These are phyloP conservation scores for Umimayanthus kanabou DNA, from an alignment of 92 coral and sea anemone species.

Conservation along the genomic window DNA sequence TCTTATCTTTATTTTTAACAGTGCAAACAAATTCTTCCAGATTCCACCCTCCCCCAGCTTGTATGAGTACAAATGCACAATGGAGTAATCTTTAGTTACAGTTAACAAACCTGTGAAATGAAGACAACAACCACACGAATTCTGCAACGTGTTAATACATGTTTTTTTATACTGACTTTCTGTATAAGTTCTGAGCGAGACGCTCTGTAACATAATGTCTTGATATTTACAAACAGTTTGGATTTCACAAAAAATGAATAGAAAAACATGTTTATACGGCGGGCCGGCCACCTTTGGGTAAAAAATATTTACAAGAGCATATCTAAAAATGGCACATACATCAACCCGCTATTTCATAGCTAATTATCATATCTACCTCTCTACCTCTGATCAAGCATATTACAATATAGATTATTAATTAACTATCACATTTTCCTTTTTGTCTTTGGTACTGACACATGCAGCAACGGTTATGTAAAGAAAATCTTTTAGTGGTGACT, in stretches of 20 bases:
- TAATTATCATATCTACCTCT: background rate
- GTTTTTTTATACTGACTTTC: too few species aligned
- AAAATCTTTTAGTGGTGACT: too few species aligned
- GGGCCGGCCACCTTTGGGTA: background rate
- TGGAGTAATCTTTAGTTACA: background rate
- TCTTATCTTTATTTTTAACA: too few species aligned
- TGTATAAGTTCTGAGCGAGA: background rate
- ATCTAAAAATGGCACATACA: too few species aligned
- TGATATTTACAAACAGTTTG: background rate
- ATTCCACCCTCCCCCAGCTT: too few species aligned
- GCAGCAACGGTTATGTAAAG: too few species aligned
- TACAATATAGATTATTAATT: background rate
- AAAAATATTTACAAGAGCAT: background rate
- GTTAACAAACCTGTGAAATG: background rate
- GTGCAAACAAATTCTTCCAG: too few species aligned
- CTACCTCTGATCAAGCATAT: background rate
- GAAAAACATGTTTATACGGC: background rate
- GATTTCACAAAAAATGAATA: too few species aligned
- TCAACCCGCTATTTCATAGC: background rate
- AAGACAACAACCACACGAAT: background rate
- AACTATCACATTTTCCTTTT: background rate
- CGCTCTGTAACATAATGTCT: background rate
- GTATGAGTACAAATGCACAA: too few species aligned
- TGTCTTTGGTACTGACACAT: too few species aligned
- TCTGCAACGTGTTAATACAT: background rate